These are phyloP conservation scores for Paracyclopina nana DNA, from an alignment of 1,140 invertebrate species.

Conservation along the genomic window DNA sequence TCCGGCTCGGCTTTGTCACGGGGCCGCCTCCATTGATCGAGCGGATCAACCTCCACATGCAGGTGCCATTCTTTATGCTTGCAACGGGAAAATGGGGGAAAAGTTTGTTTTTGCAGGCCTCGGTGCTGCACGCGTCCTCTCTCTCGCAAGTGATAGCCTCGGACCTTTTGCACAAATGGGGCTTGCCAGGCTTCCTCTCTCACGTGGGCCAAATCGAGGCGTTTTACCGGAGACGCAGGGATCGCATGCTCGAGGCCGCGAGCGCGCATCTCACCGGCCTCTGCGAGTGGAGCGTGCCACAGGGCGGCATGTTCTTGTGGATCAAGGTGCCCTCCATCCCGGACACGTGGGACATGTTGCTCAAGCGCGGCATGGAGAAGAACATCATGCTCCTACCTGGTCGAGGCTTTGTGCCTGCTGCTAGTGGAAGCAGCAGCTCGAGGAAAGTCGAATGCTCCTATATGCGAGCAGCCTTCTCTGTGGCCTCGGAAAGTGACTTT, in stretches of 20 bases:
- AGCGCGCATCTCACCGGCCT: conserved; percentile 40
- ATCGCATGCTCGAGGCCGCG: conserved; percentile 36
- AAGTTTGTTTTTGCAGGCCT: conserved; percentile 32
- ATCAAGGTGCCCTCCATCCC: conserved; percentile 40
- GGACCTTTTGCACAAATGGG: conserved; percentile 39
- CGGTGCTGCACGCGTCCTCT: conserved; percentile 46
- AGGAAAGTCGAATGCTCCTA: conserved; percentile 40
- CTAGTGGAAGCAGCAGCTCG: no score
- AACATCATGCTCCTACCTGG: conserved; percentile 47
- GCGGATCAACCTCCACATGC: conserved; percentile 43
- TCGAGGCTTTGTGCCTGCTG: conserved; percentile 41
- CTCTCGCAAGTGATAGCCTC: conserved; percentile 46
- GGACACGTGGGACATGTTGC: conserved; percentile 50
- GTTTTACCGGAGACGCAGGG: conserved; percentile 44
- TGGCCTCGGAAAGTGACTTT: conserved; percentile 40
- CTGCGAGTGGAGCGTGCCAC: conserved; percentile 41
- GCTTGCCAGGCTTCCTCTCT: conserved; percentile 35
- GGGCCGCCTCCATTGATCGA: conserved; percentile 39
- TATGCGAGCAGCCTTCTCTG: conserved; percentile 43
- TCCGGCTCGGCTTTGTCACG: conserved; percentile 46
- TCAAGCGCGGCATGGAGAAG: conserved; percentile 33
- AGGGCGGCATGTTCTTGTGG: conserved; percentile 57
- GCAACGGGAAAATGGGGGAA: background rate
- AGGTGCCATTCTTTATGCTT: no score
- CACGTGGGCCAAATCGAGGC: conserved; percentile 37